Conservation (phyloP, 2,888 invertebrate genomes). For the Ophioninae sp. region DNA sequence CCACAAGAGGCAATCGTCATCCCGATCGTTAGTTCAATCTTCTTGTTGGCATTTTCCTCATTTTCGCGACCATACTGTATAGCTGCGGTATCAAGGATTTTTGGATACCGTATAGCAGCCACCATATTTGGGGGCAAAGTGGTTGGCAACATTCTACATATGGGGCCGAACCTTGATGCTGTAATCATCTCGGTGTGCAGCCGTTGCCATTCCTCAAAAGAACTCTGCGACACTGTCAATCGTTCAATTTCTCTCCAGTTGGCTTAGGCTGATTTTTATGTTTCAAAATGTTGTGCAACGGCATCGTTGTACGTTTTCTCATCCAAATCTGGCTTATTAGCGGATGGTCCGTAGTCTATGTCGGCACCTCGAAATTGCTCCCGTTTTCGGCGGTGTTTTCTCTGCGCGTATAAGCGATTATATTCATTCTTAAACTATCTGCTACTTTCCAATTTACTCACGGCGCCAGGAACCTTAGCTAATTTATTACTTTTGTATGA, state of each 20-base stretch:
- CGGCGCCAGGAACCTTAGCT: no score
- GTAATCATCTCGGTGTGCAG: no score
- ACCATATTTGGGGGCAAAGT: slow-evolving; percentile 7
- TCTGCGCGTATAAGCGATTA: neutral
- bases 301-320: no score
- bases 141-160: no score
- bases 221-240: slow-evolving; percentile 22
- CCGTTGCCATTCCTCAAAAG: slow-evolving; percentile 45
- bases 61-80: slow-evolving; percentile 58
- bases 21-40: slow-evolving; percentile 31
- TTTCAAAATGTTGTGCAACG: slow-evolving; percentile 14
- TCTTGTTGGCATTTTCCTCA: slow-evolving; percentile 57
- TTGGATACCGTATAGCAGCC: slow-evolving; percentile 56
- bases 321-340: neutral
- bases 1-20: slow-evolving; percentile 64
- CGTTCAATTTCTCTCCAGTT: slow-evolving; percentile 28
- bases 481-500: no score
- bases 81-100: slow-evolving; percentile 48
- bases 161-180: no score
- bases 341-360: slow-evolving; percentile 14
- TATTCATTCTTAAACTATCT: no score
- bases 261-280: neutral
- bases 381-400: neutral
- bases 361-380: no score
- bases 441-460: no score